A percentile compares a stretch with the other conserved stretches of the same genome.
Conservation (phyloP, 2,888 invertebrate species). For the Drosophila paucipuncta region DNA sequence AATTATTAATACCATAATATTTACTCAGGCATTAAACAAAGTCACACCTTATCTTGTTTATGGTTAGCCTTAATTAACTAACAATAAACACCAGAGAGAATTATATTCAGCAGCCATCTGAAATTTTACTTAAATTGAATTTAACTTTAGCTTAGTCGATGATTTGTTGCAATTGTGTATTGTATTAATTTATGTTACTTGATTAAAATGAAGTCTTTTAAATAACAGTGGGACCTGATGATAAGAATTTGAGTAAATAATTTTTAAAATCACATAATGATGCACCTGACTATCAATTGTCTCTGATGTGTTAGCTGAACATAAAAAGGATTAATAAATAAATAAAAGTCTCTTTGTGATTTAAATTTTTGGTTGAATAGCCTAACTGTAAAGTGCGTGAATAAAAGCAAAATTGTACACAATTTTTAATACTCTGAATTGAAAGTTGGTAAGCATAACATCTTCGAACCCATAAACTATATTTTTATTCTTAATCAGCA, state of each 20-base stretch:
- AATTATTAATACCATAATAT: conserved; percentile 59
- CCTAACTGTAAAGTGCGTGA: background rate
- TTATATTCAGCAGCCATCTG: conserved; percentile 7
- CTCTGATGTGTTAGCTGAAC: background rate
- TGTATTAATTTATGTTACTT: background rate
- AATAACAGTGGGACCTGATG: background rate
- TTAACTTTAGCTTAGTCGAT: background rate
- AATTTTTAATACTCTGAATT: background rate
- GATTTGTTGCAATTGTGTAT: background rate
- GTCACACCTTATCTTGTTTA: conserved; percentile 67
- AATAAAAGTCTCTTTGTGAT: background rate
- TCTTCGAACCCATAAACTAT: background rate
- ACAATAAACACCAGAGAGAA: conserved; percentile 33
- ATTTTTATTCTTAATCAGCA: background rate
- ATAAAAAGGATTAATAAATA: background rate
- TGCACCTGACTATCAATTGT: background rate
- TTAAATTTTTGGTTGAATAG: background rate
- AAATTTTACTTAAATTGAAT: conserved; percentile 11
- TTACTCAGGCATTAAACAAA: conserved; percentile 67
- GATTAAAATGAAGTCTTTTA: background rate
- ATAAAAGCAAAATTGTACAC: background rate
- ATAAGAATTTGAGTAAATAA: background rate
- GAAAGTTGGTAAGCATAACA: background rate
- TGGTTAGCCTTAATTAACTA: conserved; percentile 54
- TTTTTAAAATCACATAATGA: background rate